Evolutionary conservation across 2,113 vertebrate species (phyloP).

Genomic region (Ondatra zibethicus): DNA sequence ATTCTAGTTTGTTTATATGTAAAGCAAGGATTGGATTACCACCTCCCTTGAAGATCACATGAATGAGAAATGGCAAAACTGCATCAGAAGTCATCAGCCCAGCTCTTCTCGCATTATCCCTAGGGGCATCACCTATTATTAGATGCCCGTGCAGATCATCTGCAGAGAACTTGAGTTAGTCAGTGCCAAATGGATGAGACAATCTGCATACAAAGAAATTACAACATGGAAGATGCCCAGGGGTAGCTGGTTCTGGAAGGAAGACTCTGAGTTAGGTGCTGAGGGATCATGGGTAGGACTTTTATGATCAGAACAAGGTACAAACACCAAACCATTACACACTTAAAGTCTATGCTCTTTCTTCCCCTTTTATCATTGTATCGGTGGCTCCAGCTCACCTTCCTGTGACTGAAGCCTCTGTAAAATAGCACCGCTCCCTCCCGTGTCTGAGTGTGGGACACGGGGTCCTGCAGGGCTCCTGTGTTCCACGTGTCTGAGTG

Average conservation of each 20-base stretch:
- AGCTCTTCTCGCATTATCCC: neutral
- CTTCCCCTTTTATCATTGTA: neutral
- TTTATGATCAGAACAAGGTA: neutral
- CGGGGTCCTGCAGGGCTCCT: no score
- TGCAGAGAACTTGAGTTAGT: neutral
- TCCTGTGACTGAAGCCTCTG: accelerated
- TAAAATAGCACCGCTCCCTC: neutral
- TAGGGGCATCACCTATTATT: neutral
- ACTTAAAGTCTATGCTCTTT: neutral
- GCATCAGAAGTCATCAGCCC: conserved; percentile 2
- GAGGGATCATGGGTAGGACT: neutral
- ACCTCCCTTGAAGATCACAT: neutral
- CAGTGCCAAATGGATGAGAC: neutral
- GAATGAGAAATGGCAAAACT: conserved; percentile 16
- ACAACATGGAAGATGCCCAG: neutral
- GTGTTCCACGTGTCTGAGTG: no score
- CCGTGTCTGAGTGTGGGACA: neutral
- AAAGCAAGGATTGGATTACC: conserved; percentile 7
- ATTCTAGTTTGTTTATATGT: neutral
- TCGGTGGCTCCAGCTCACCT: neutral
- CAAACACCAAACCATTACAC: neutral
- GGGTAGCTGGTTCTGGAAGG: neutral
- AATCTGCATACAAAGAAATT: neutral
- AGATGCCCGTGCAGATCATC: neutral
- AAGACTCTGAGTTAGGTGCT: neutral